phyloP scores from a whole-genome alignment of 2,113 vertebrate genomes.

The Callionymus lyra region DNA sequence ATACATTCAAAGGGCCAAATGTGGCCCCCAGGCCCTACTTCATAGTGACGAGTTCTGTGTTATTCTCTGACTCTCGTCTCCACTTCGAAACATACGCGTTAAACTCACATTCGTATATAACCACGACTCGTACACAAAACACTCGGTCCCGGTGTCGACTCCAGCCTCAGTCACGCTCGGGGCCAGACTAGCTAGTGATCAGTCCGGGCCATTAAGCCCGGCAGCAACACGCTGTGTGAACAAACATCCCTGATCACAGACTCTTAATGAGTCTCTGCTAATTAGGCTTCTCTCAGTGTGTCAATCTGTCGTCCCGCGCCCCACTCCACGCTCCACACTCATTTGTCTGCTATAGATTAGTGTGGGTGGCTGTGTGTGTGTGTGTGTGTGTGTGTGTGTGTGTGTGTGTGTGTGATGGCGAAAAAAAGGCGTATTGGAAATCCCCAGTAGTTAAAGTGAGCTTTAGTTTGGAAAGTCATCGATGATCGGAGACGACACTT shows the following conservation, averaged over 20 bases:
- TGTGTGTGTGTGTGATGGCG: slow-evolving; percentile 58
- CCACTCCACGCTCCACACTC: slow-evolving; percentile 45
- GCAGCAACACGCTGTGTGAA: slow-evolving; percentile 56
- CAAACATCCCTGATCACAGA: slow-evolving; percentile 79
- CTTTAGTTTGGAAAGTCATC: slow-evolving; percentile 41
- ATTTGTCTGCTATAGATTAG: slow-evolving; percentile 66
- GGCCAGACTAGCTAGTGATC: slow-evolving; percentile 61
- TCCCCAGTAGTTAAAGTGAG: slow-evolving; percentile 79
- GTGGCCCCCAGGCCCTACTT: no score
- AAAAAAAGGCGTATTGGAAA: slow-evolving; percentile 77
- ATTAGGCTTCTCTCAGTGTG: slow-evolving; percentile 54
- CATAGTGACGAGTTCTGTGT: no score
- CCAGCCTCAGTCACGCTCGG: slow-evolving; percentile 43
- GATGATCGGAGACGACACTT: slow-evolving; percentile 31
- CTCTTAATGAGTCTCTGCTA: slow-evolving; percentile 79
- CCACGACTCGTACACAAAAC: no score
- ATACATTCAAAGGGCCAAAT: no score
- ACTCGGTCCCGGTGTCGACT: no score
- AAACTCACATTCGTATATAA: no score
- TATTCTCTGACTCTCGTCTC: no score
- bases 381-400: slow-evolving; percentile 65
- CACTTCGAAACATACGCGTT: no score
- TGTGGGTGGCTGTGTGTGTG: slow-evolving; percentile 42
- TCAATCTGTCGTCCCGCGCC: slow-evolving; percentile 41
- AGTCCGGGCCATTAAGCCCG: slow-evolving; percentile 58